These are phyloP conservation scores for Mythimna vitellina DNA, from an alignment of 2,888 invertebrate genomes.

Conservation along the genomic window DNA sequence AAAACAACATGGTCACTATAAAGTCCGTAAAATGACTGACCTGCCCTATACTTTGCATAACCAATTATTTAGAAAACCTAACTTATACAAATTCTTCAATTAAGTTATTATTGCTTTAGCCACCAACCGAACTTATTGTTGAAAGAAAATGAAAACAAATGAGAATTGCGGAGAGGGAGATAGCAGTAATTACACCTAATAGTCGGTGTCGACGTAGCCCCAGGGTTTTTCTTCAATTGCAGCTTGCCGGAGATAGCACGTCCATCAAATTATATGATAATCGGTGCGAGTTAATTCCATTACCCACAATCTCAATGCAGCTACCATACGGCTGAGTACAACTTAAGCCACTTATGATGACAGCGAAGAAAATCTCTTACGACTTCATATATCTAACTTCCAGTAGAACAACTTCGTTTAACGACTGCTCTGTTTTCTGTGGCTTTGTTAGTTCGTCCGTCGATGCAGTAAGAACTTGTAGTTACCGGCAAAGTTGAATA, in stretches of 20 bases:
- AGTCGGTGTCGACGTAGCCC: constrained; percentile 68
- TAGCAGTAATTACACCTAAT: constrained; percentile 79
- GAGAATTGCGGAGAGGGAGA: constrained; percentile 63
- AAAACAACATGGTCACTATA: constrained; percentile 24
- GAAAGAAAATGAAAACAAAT: constrained; percentile 62
- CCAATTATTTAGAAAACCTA: constrained; percentile 44
- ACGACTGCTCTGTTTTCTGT: constrained; percentile 21
- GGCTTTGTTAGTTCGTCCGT: constrained; percentile 1
- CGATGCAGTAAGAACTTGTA: constrained; percentile 36
- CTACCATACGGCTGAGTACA: constrained; percentile 57
- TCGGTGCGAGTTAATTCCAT: constrained; percentile 76
- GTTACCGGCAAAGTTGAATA: constrained; percentile 53
- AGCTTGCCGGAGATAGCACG: constrained; percentile 72
- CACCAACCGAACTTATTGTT: constrained; percentile 46
- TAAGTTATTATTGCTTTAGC: constrained; percentile 54
- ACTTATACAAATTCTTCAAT: constrained; percentile 49
- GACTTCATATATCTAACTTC: neutral
- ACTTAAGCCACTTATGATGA: constrained; percentile 30
- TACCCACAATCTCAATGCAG: constrained; percentile 69
- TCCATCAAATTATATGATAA: constrained; percentile 81
- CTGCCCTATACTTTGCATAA: constrained; percentile 36
- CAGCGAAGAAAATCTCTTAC: constrained; percentile 23
- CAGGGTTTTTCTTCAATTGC: constrained; percentile 73
- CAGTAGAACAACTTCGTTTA: constrained; percentile 23
- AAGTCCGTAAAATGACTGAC: neutral